phyloP scores from a whole-genome alignment of 37 sponge, comb jelly and placozoan genomes.

The Lycopodina hypogea region DNA sequence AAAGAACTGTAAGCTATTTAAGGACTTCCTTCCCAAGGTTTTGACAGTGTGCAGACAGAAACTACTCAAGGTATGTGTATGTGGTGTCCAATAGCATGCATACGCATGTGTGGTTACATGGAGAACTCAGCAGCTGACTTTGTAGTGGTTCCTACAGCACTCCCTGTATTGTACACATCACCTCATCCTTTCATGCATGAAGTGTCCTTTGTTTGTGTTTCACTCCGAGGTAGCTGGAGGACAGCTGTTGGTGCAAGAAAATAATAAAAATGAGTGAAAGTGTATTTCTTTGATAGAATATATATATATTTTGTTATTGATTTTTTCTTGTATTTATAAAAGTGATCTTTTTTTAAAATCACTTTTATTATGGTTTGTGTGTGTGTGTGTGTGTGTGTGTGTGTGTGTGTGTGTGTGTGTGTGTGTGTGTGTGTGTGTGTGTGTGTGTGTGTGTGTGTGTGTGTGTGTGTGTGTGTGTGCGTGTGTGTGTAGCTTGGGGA shows the following conservation, averaged over 20 bases:
- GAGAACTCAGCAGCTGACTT: too few relatives aligned
- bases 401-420: conserved; percentile 2
- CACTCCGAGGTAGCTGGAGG: too few relatives aligned
- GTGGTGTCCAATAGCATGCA: too few relatives aligned
- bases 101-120: too few relatives aligned
- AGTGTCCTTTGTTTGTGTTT: too few relatives aligned
- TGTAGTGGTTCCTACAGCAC: too few relatives aligned
- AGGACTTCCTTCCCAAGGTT: conserved; percentile 27
- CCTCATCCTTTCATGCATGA: too few relatives aligned
- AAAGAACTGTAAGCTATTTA: conserved; percentile 20
- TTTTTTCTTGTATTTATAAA: not conserved
- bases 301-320: not conserved
- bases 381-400: too few relatives aligned
- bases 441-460: not conserved
- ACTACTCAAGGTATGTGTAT: conserved; percentile 22
- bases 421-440: not conserved
- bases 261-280: not conserved
- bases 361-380: too few relatives aligned
- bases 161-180: too few relatives aligned
- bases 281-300: not conserved
- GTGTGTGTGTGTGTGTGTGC: not conserved
- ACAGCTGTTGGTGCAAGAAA: too few relatives aligned
- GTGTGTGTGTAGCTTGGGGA: conserved; percentile 42
- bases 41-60: conserved; percentile 18
- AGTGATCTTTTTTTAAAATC: not conserved